Evolutionary conservation across 2,797 vertebrate genomes (phyloP).

Genomic region (Balearica regulorum): DNA sequence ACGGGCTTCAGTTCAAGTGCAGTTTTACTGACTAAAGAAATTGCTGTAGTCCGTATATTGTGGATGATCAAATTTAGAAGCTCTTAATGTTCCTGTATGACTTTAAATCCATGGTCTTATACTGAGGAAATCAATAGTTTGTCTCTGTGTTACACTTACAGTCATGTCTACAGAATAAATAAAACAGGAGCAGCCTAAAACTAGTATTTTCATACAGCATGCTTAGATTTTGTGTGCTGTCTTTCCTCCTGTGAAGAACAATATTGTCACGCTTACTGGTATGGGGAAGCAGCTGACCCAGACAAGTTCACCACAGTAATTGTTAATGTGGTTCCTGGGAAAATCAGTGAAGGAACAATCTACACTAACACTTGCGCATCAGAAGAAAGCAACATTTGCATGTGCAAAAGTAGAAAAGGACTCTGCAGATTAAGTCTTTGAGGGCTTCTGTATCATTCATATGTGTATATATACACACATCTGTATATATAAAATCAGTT

Average conservation of each 20-base stretch:
- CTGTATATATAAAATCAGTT: background rate
- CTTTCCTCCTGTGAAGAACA: background rate
- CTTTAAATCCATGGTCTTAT: background rate
- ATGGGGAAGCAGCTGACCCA: background rate
- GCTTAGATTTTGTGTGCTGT: background rate
- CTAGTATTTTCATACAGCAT: background rate
- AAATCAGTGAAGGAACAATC: background rate
- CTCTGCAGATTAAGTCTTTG: background rate
- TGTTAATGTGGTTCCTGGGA: background rate
- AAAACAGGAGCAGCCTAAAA: background rate
- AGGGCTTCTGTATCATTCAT: background rate
- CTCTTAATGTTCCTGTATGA: background rate
- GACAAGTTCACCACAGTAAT: background rate
- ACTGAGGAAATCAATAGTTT: background rate
- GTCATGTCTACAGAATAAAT: background rate
- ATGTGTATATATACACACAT: too few species aligned
- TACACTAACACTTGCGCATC: background rate
- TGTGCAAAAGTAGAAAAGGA: background rate
- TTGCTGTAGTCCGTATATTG: background rate
- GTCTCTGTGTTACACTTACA: background rate
- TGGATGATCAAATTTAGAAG: background rate
- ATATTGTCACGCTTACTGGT: fast-evolving
- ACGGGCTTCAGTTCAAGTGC: background rate
- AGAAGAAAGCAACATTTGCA: background rate
- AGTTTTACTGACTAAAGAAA: background rate